A percentile compares a stretch with the other conserved stretches of the same genome.
phyloP scores from a whole-genome alignment of 1,140 invertebrate species.

The Scaptodrosophila lebanonensis region DNA sequence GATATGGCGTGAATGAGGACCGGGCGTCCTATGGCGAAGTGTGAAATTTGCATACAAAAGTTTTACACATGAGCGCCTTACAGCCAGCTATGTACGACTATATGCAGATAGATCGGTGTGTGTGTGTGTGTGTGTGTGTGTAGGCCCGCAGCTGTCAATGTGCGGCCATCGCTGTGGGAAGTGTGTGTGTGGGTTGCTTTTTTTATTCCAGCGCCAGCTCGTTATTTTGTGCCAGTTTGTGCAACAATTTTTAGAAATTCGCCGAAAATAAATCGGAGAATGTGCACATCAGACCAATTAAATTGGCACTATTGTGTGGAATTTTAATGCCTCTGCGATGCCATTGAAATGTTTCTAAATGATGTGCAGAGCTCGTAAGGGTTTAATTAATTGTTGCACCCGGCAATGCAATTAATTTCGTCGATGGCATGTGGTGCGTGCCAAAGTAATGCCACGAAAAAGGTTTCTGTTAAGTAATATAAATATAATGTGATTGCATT shows the following conservation, averaged over 20 bases:
- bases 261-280: slow-evolving; percentile 14
- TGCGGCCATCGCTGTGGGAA: too few species aligned
- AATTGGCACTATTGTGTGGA: too few species aligned
- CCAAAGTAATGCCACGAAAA: too few species aligned
- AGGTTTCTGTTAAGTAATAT: too few species aligned
- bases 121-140: background rate
- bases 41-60: slow-evolving; percentile 56
- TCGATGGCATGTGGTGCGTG: background rate
- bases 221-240: slow-evolving; percentile 53
- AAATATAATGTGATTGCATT: too few species aligned
- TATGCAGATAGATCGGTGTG: too few species aligned
- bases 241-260: slow-evolving; percentile 28
- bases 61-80: slow-evolving; percentile 52
- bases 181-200: slow-evolving; percentile 19
- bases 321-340: too few species aligned
- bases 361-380: too few species aligned
- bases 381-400: slow-evolving; percentile 35
- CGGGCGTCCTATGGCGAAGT: slow-evolving; percentile 11
- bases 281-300: too few species aligned
- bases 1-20: slow-evolving; percentile 17
- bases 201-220: slow-evolving; percentile 40
- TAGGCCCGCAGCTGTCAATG: slow-evolving; percentile 42
- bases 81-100: background rate
- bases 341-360: too few species aligned
- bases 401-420: slow-evolving; percentile 40